phyloP scores from a whole-genome alignment of 2,797 vertebrate genomes.

The Urosaurus nigricauda region DNA sequence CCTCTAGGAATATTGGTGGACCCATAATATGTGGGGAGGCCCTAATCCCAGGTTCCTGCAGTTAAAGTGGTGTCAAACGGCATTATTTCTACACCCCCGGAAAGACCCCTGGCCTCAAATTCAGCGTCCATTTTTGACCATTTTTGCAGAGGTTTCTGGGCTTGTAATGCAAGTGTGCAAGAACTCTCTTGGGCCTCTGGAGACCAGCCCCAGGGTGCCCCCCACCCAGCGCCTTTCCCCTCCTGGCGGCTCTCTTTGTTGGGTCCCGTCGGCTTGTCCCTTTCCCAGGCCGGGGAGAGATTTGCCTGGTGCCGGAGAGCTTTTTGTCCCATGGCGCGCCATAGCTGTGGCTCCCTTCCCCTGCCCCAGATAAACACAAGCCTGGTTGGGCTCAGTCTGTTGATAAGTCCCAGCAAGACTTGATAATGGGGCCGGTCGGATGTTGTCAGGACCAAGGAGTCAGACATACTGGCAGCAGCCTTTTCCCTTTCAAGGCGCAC shows the following conservation, averaged over 20 bases:
- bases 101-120: too few relatives aligned
- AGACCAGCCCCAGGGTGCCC: too few relatives aligned
- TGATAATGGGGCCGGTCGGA: slow-evolving; percentile 89
- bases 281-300: slow-evolving; percentile 76
- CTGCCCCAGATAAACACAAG: slow-evolving; percentile 86
- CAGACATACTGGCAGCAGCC: slow-evolving; percentile 90
- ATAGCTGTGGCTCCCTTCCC: slow-evolving; percentile 83
- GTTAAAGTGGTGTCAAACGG: too few relatives aligned
- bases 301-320: slow-evolving; percentile 87
- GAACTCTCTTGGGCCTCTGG: too few relatives aligned
- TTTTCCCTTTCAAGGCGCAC: slow-evolving; percentile 86
- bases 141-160: too few relatives aligned
- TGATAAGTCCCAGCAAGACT: slow-evolving; percentile 85
- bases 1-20: too few relatives aligned
- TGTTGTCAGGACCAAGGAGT: slow-evolving; percentile 86
- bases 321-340: slow-evolving; percentile 83
- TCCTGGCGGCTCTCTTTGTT: slow-evolving; percentile 59
- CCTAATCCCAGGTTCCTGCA: too few relatives aligned
- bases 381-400: slow-evolving; percentile 89
- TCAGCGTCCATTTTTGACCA: too few relatives aligned
- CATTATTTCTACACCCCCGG: too few relatives aligned
- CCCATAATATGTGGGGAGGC: too few relatives aligned
- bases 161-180: too few relatives aligned
- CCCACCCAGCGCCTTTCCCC: background rate
- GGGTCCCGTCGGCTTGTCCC: slow-evolving; percentile 55